A percentile compares a stretch with the other conserved stretches of the same genome.
These are phyloP conservation scores for Nematopogon swammerdamellus DNA, from an alignment of 2,888 invertebrate species.

Conservation along the genomic window DNA sequence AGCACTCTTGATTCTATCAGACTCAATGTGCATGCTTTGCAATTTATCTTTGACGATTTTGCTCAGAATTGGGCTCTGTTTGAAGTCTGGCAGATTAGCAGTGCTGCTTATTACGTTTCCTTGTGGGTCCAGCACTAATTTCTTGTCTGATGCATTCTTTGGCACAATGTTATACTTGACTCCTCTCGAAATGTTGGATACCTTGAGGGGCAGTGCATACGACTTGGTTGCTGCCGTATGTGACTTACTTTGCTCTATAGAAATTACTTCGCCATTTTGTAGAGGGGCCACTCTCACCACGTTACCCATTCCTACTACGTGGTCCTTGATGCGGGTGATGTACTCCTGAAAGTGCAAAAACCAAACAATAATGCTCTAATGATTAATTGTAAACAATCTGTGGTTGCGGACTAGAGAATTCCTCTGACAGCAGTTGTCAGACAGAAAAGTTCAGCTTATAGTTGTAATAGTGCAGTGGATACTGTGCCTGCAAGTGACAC, in stretches of 20 bases:
- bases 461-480: too few species aligned
- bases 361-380: too few species aligned
- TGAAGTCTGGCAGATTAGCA: conserved; percentile 46
- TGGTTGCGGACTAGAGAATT: too few species aligned
- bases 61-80: conserved; percentile 45
- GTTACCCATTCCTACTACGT: conserved; percentile 72
- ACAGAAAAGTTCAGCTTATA: too few species aligned
- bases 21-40: conserved; percentile 50
- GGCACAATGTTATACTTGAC: conserved; percentile 49
- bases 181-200: conserved; percentile 44
- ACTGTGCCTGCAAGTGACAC: too few species aligned
- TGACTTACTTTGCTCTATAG: conserved; percentile 39
- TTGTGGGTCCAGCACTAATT: conserved; percentile 42
- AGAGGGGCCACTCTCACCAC: conserved; percentile 60
- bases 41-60: conserved; percentile 49
- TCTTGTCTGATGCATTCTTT: conserved; percentile 49
- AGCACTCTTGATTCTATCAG: conserved; percentile 56
- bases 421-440: too few species aligned
- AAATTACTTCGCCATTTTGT: conserved; percentile 43
- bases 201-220: conserved; percentile 45
- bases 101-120: conserved; percentile 50
- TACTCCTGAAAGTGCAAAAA: conserved; percentile 37
- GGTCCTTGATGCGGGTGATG: conserved; percentile 59
- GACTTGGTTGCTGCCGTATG: conserved; percentile 36
- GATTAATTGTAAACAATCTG: too few species aligned